Conservation (phyloP, 2,113 vertebrate species). For the Mystacornis crossleyi region DNA sequence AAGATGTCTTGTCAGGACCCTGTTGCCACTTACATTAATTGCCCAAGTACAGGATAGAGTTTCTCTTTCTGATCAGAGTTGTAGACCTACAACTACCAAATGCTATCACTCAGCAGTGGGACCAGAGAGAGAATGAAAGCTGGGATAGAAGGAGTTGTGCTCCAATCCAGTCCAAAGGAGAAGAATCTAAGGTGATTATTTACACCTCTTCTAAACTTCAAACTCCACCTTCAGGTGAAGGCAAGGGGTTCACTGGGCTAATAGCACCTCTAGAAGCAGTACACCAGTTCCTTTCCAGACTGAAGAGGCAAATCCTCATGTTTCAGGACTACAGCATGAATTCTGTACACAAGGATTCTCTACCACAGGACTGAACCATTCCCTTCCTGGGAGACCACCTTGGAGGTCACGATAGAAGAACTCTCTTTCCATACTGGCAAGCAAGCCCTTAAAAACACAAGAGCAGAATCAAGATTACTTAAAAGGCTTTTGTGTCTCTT, state of each 20-base stretch:
- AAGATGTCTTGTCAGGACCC: neutral
- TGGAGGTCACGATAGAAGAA: constrained; percentile 39
- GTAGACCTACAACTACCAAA: neutral
- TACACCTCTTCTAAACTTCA: neutral
- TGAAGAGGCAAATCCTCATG: constrained; percentile 64
- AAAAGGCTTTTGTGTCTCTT: neutral
- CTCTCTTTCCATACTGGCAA: constrained; percentile 68
- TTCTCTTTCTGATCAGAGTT: neutral
- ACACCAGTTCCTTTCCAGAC: constrained; percentile 40
- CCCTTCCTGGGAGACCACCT: constrained; percentile 63
- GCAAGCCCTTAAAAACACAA: neutral
- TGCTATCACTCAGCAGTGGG: neutral
- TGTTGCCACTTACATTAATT: neutral
- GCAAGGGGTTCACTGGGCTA: neutral
- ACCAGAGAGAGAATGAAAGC: neutral
- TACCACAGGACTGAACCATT: constrained; percentile 64
- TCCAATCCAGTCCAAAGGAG: neutral
- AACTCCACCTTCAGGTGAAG: neutral
- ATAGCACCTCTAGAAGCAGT: constrained; percentile 55
- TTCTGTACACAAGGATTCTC: constrained; percentile 47
- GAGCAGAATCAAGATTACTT: neutral
- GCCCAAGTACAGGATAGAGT: neutral
- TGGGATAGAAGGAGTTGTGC: neutral
- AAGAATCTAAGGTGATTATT: neutral
- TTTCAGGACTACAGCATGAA: constrained; percentile 68